Evolutionary conservation across 2,797 vertebrate species (phyloP).

Genomic region (Tapera naevia): DNA sequence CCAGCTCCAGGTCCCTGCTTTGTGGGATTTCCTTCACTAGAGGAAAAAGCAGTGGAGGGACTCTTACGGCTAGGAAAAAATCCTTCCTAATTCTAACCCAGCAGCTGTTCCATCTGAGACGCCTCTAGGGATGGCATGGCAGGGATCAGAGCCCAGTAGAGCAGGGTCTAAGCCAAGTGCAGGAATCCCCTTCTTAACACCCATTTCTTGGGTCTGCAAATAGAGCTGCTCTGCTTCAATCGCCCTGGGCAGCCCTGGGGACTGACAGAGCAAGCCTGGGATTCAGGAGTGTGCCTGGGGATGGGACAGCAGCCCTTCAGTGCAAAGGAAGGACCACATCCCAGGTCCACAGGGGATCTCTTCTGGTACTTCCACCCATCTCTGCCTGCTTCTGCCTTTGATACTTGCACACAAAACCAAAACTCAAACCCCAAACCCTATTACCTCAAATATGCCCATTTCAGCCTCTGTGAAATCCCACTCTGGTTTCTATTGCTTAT

Average conservation of each 20-base stretch:
- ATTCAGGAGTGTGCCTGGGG: not conserved
- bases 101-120: conserved; percentile 56
- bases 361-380: not conserved
- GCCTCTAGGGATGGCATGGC: conserved; percentile 35
- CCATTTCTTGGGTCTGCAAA: not conserved
- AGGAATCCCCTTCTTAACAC: not conserved
- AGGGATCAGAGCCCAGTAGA: conserved; percentile 42
- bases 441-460: not conserved
- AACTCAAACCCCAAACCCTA: not conserved
- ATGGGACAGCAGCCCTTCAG: not conserved
- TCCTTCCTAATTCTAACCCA: conserved; percentile 56
- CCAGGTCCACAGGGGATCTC: not conserved
- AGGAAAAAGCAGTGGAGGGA: not conserved
- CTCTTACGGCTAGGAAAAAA: conserved; percentile 48
- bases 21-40: not conserved
- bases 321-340: not conserved
- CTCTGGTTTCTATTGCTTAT: not conserved
- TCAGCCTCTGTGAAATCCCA: not conserved
- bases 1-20: not conserved
- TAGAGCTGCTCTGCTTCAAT: not conserved
- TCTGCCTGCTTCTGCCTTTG: not conserved
- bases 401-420: not conserved
- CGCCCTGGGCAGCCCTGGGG: not conserved
- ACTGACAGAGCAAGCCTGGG: not conserved
- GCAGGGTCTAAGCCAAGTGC: not conserved